These are phyloP conservation scores for Callinectes sapidus DNA, from an alignment of 2,888 invertebrate species.

Conservation along the genomic window DNA sequence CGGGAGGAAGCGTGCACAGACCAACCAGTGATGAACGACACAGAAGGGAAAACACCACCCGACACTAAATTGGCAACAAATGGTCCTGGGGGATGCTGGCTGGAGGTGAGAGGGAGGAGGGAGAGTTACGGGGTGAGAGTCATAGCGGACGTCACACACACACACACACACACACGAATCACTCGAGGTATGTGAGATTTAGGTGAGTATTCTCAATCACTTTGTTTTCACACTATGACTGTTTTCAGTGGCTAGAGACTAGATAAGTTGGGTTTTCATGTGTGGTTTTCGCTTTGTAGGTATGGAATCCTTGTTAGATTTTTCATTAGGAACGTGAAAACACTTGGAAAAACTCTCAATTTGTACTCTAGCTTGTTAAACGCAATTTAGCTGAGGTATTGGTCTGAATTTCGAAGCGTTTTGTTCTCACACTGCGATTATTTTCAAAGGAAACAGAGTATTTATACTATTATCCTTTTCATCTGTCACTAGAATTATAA, in stretches of 20 bases:
- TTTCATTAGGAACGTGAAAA: not conserved
- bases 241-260: too few relatives aligned
- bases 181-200: not conserved
- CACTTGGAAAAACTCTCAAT: not conserved
- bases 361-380: too few relatives aligned
- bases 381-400: too few relatives aligned
- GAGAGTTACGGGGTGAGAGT: not conserved
- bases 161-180: not conserved
- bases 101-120: not conserved
- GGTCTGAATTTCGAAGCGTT: too few relatives aligned
- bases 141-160: not conserved
- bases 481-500: too few relatives aligned
- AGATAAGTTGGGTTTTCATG: too few relatives aligned
- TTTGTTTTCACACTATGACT: too few relatives aligned
- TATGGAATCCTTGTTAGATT: not conserved
- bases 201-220: too few relatives aligned
- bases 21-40: not conserved
- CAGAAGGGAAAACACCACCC: not conserved
- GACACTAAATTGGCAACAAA: conserved; percentile 24
- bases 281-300: too few relatives aligned
- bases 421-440: too few relatives aligned
- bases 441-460: too few relatives aligned
- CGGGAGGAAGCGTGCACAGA: not conserved
- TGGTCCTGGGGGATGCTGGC: not conserved
- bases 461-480: too few relatives aligned